Evolutionary conservation across 2,888 invertebrate genomes (phyloP), one percentile per base, ranked within the genome.

Genomic region (Aphidius colemani): DNA sequence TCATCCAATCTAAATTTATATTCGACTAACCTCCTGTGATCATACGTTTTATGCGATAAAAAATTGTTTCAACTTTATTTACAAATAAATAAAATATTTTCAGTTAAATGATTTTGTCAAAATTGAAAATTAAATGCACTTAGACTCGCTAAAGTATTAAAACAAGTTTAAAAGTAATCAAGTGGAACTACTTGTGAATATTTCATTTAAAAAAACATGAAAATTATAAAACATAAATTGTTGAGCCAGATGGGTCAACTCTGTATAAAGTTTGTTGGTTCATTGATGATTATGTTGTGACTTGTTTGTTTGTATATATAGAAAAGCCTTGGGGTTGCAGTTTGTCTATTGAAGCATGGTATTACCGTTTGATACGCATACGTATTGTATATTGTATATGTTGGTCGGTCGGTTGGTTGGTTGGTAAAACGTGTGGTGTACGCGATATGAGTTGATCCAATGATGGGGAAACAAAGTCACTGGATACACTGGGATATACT

Each of bases 41-140:
- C 30, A 30, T 30, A 68, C 68, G 67, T 64, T 67, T 70, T 73
- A 72, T n/a, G n/a, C 74, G 70, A 71, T 70, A 72, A 76, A 73
- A 71, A 70, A 71, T 75, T 72, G 74, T 74, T 68, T 64, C 63
- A 61, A 61, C 56, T 60, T 46, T 46, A 2, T 18, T 18, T 18
- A 18, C 13, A 18, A 18, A 18, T 18, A 18, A 13, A 18, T 18
- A n/a, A n/a, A n/a, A n/a, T n/a, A n/a, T n/a, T n/a, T n/a, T n/a
- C n/a, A n/a, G n/a, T n/a, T n/a, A n/a, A n/a, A 30, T 30, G 30
- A 30, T 30, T 30, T 30, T 30, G 2, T 30, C 30, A 30, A 30
- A 18, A 18, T 2, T 18, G 2, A 18, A 18, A 18, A 30, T 30
- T 30, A 4, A 30, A 30, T 30, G 30, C 30, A 30, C 30, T 30